A percentile compares a stretch with the other conserved stretches of the same genome.
These are phyloP conservation scores for Odocoileus virginianus DNA, from an alignment of 2,113 vertebrate species.

Conservation along the genomic window DNA sequence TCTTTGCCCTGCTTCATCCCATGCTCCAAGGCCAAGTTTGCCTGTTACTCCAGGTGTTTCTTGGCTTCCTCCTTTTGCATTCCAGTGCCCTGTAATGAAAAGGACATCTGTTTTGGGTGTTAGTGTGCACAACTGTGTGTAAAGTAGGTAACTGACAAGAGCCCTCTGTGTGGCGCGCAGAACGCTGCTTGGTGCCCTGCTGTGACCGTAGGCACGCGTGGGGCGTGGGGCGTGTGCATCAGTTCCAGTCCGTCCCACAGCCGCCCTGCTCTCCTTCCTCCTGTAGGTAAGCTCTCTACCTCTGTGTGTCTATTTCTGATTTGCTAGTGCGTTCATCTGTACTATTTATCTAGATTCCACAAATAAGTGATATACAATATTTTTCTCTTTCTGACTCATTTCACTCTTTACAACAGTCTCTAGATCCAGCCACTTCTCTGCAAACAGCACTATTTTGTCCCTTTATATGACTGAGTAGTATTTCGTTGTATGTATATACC, in stretches of 20 bases:
- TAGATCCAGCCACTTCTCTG: neutral
- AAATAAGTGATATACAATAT: neutral
- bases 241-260: neutral
- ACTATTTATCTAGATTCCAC: neutral
- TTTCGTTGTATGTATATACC: neutral
- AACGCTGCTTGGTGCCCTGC: neutral
- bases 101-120: no score
- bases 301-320: neutral
- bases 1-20: no score
- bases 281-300: neutral
- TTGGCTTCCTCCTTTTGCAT: no score
- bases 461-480: neutral
- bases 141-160: neutral
- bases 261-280: neutral
- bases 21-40: no score
- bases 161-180: neutral
- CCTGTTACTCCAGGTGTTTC: no score
- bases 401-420: neutral
- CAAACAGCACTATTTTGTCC: neutral
- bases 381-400: neutral
- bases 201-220: fast-evolving
- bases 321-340: neutral
- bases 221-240: no score
- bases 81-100: no score
- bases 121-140: neutral